Base-by-base conservation (phyloP, 2,797 vertebrate genomes). In the Esox lucius region DNA sequence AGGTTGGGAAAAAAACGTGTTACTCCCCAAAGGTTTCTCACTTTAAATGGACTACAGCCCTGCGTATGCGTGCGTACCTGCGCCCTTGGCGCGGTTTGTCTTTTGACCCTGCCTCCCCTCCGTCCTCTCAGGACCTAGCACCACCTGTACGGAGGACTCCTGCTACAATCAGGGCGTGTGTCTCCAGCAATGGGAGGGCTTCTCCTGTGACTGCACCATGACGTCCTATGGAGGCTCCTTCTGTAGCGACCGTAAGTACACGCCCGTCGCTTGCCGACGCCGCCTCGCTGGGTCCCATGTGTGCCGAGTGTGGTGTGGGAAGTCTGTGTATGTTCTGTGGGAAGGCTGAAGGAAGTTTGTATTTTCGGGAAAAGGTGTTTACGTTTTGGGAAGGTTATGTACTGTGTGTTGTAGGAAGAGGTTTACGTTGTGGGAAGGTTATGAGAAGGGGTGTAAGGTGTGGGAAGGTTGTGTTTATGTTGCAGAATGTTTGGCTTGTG, bases 181-280 rank as follows among this genome's bases (percentile, higher is more conserved):
- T 94, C 91, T 98, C 90, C 96, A 98, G 90, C 96, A 97, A 86
- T 98, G 96, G 96, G 96, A 97, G 80, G 96, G 96, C 91, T 97
- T 96, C 91, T 95, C 95, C 64, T 98, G 96, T 35, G 96, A 98
- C 92, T 98, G 96, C 87, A 95, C 91, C 85, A 97, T 98, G 96
- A 98, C 96, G 81, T 96, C 96, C 83, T 96, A 97, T 0, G 94
- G 96, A 69, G 96, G 96, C 85, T 94, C 95, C 2, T 92, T 96
- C 76, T 97, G 96, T 93, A 96, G 94, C n/a, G 96, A 97, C 85
- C 96, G 96, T 98, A 88, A 97, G 96, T 95, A 24, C 62, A 31
- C 62, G 15, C 12, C 4, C 15, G 1, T 31, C 4, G 28, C 26
- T 16, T 11, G 61, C 61, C 15, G 11, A 19, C n/a, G 22, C 11